Base-by-base conservation (phyloP, 2,113 vertebrate genomes). In the Clarias magur region DNA sequence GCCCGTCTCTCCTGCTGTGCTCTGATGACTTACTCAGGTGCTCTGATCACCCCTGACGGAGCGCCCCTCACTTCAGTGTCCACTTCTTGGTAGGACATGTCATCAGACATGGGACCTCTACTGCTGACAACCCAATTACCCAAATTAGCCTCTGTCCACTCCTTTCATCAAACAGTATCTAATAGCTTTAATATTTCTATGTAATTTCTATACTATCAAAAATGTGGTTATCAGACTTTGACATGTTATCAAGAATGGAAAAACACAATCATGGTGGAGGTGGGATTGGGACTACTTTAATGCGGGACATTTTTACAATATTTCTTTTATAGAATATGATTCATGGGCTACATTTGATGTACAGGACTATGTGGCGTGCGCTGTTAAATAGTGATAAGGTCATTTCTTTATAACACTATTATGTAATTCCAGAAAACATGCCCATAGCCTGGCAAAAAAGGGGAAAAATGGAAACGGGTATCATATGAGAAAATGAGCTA, bases 1-100 rank as follows among this genome's bases (percentile, higher is more conserved):
- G 94, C 90, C 91, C 92, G 91, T 68, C 88, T 86, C 91, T 94
- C 91, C 94, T 96, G 93, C 94, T 95, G 93, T 94, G 17, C 48
- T 88, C 48, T 94, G 72, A 83, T 85, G 89, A 88, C 91, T 90
- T 94, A 94, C 87, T 93, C 88, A 87, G 85, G 90, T 89, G 88
- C 88, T 93, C 91, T 91, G 85, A 93, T 94, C 93, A 92, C 89
- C 93, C 91, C 92, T 91, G 83, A 38, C 92, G 89, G 90, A 91
- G 81, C 63, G 68, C 81, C 75, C 23, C 86, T 91, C 89, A 91
- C 91, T 90, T 82, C 72, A 87, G 86, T 62, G 85, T 86, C 92
- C 94, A 90, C 91, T 86, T 59, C 91, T 78, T 90, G 88, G 92
- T 84, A 87, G 92, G 91, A 88, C 93, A 89, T 91, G 89, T 92